Evolutionary conservation across 37 sponge, comb jelly and placozoan genomes (phyloP), one percentile per base, ranked within the genome.

Genomic region (Halichondria panicea): DNA sequence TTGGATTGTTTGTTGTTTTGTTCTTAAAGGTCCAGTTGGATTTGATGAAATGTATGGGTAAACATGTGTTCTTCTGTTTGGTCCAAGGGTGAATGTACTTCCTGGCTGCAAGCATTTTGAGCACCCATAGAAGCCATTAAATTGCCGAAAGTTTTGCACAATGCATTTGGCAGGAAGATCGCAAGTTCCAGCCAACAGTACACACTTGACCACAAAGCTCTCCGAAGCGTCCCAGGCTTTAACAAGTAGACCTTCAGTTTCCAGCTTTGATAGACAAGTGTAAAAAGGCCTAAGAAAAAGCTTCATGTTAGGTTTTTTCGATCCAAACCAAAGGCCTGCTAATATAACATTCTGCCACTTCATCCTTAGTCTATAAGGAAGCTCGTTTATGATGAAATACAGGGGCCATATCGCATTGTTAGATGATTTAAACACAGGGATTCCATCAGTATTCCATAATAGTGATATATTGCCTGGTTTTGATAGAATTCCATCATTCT

Each of bases 391-490:
- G 6, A 58, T n/a, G n/a, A n/a, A n/a, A 9, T 61, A 75, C 62
- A 75, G 22, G 36, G 75, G 75, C 75, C 75, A 75, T 13, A 75
- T 60, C 11, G 60, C 36, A 18, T 33, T 43, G 7, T 33, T 58
- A 4, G 76, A 63, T 61, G 76, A 76, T 21, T 43, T 63, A n/a
- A 76, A 76, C 18, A 76, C 62, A 45, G 63, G 65, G 27, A 63
- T 33, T 8, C 76, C 76, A 76, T 76, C 76, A 62, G 76, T 76
- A 42, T 76, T 76, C 65, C 63, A 63, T 24, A 35, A 33, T 18
- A 62, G 63, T 21, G 76, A 63, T 46, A 76, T 61, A 43, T 76
- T 73, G 9, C n/a, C 27, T 33, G 38, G 31, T 19, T 37, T 35
- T 22, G 34, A 19, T 8, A 73, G 59, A 73, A 73, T 41, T n/a